Base-by-base conservation (phyloP, 2,797 vertebrate genomes). In the Sebastes aleutianus region DNA sequence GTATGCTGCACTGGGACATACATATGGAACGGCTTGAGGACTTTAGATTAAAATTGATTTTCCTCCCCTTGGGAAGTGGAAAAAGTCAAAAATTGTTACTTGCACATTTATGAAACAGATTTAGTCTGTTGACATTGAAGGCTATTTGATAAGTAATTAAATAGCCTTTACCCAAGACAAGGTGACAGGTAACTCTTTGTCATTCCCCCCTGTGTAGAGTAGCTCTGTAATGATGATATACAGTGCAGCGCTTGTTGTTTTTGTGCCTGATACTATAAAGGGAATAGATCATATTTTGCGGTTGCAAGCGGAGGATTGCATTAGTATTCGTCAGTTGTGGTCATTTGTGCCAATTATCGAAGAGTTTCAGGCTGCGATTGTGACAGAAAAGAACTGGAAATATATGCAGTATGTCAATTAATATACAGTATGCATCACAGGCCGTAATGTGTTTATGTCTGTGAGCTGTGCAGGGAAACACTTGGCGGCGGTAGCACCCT, bases 21-120 rank as follows among this genome's bases (percentile, higher is more conserved):
- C 96, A 95, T 97, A 96, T 94, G 93, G 94, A 95, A 95, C 93
- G 96, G 94, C 94, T 91, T 91, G 96, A 97, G 95, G 95, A 97
- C 95, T 97, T 98, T 96, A 97, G 96, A 98, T 99, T 99, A 97
- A 97, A 98, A 98, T 98, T 97, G 97, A 99, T 98, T 98, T 98
- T 95, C 88, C 95, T 96, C 95, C 96, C 96, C 96, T 95, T 96
- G 96, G 96, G 97, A 97, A 96, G 96, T 95, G 95, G 88, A 89
- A 95, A 95, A 97, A 97, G 95, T 97, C 95, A 97, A 97, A 97
- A 97, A 97, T 96, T 96, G 96, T 98, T 98, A 97, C 96, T 95
- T 96, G 95, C 95, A 97, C 97, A 97, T 98, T 98, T 97, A 97
- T 96, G 96, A 96, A 98, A 96, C 96, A 96, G 96, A 97, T 97